A percentile compares a stretch with the other conserved stretches of the same genome.
Conservation (phyloP, 1,140 invertebrate species). For the Scaptodrosophila lebanonensis region DNA sequence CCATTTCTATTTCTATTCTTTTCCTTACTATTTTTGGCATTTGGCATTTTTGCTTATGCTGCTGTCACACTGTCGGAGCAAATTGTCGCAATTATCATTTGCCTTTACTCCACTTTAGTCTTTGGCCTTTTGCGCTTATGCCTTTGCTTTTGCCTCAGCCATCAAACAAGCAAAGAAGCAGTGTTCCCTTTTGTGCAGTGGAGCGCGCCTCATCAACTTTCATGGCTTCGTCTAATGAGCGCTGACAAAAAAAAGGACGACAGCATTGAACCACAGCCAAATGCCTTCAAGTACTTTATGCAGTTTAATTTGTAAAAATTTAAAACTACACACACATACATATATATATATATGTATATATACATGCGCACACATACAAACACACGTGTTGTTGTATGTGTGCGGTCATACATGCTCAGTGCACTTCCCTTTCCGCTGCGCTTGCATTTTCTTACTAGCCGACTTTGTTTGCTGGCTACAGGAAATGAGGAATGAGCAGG, state of each 20-base stretch:
- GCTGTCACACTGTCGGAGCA: no score
- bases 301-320: conserved; percentile 23
- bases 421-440: conserved; percentile 69
- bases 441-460: conserved; percentile 21
- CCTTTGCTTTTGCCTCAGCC: background rate
- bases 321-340: conserved; percentile 14
- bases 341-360: conserved; percentile 3
- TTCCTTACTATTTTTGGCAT: conserved; percentile 20
- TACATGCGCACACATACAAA: background rate
- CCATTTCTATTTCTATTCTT: conserved; percentile 22
- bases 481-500: conserved; percentile 13
- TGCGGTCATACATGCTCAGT: background rate
- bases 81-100: conserved; percentile 71
- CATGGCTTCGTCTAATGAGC: conserved; percentile 41
- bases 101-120: conserved; percentile 26
- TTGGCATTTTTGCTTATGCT: no score
- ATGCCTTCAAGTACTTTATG: conserved; percentile 36
- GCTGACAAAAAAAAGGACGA: conserved; percentile 14
- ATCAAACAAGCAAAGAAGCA: no score
- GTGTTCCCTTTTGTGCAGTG: no score
- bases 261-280: conserved; percentile 32
- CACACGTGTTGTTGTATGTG: background rate
- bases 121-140: background rate
- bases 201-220: no score
- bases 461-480: conserved; percentile 39